Evolutionary conservation across 2,888 invertebrate species (phyloP), one percentile per base, ranked within the genome.

Genomic region (Caenorhabditis imperialis): DNA sequence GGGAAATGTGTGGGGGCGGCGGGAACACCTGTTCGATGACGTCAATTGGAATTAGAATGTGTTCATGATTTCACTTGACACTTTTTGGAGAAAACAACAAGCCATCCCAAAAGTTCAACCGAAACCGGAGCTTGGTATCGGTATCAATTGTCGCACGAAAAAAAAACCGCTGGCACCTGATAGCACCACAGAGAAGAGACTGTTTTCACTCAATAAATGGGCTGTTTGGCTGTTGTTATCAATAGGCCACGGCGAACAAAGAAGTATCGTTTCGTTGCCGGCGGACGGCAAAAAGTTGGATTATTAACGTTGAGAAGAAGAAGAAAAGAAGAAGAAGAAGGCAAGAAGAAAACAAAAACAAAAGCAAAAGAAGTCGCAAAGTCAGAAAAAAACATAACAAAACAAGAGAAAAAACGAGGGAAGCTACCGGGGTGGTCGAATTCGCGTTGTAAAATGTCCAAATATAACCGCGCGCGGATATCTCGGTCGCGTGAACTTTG

Each of bases 401-500:
- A n/a, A n/a, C n/a, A n/a, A n/a, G n/a, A n/a, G n/a, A n/a, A n/a
- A n/a, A n/a, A n/a, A n/a, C n/a, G n/a, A n/a, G n/a, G n/a, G n/a
- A n/a, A n/a, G n/a, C n/a, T n/a, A n/a, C n/a, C n/a, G n/a, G n/a
- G n/a, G n/a, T n/a, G n/a, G n/a, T n/a, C n/a, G n/a, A n/a, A n/a
- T n/a, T n/a, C n/a, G n/a, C 33, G 33, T 33, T 33, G 33, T 33
- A 33, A 33, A 33, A 10, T 33, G 33, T 33, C 33, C 33, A 33
- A 33, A 33, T 33, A 33, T 33, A 33, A 8, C 33, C 7, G 33
- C 7, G 33, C 62, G 62, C 51, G 45, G 51, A 62, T 53, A 62
- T 62, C 53, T 62, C 62, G 62, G 62, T 53, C 53, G 62, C 62
- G 62, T 62, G 62, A 62, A 62, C 45, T 62, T 62, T 62, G 35